Percentiles rank a stretch among this genome's conserved stretches.
Evolutionary conservation across 2,797 vertebrate species (phyloP).

Genomic region (Carapus acus): DNA sequence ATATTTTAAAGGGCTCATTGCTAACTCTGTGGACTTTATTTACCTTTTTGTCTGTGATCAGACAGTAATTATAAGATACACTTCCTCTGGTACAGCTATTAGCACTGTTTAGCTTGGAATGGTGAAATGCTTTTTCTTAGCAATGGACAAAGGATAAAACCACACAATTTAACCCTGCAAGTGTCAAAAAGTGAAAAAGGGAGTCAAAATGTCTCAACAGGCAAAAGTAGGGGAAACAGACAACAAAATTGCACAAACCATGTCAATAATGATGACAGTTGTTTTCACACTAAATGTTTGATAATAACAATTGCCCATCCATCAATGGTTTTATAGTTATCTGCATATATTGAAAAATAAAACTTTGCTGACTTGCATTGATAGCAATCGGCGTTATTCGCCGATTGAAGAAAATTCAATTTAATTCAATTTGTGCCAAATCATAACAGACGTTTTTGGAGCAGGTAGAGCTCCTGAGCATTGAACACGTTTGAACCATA

Average conservation of each 20-base stretch:
- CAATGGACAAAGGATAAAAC: not conserved
- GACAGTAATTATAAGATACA: not conserved
- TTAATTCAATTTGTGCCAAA: no score
- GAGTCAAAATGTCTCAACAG: slow-evolving; percentile 3
- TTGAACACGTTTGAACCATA: no score
- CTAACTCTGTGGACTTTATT: slow-evolving; percentile 38
- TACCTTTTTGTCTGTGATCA: slow-evolving; percentile 14
- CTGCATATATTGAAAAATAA: no score
- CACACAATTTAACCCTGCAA: not conserved
- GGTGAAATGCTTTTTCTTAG: slow-evolving; percentile 18
- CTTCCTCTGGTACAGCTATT: slow-evolving; percentile 10
- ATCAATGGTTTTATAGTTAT: not conserved
- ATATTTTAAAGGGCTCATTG: slow-evolving; percentile 26
- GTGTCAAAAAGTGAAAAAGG: not conserved
- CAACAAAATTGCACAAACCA: not conserved
- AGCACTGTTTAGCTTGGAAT: slow-evolving; percentile 5
- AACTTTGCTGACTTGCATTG: no score
- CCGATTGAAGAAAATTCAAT: no score
- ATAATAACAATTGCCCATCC: not conserved
- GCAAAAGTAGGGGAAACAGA: not conserved
- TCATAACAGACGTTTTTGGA: no score
- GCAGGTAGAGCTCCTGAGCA: no score
- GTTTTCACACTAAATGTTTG: not conserved
- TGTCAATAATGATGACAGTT: not conserved
- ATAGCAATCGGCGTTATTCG: no score